Evolutionary conservation across 1,140 invertebrate genomes (phyloP).

Genomic region (Leptinotarsa lineolata): DNA sequence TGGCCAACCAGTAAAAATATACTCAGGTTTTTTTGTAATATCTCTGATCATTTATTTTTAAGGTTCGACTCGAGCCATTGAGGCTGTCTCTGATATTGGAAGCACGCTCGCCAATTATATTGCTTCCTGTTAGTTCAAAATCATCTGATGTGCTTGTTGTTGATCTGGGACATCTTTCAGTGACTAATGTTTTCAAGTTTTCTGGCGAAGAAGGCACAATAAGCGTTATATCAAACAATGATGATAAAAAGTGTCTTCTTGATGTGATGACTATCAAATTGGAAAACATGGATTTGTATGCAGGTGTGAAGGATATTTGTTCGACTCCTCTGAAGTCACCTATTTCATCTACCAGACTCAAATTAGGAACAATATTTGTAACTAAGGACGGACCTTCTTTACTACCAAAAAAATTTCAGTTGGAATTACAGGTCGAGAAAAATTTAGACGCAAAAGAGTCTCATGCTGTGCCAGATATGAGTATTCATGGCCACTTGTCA

Average conservation of each 20-base stretch:
- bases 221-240: constrained; percentile 55
- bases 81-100: constrained; percentile 69
- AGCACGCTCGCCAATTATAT: constrained; percentile 81
- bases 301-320: constrained; percentile 60
- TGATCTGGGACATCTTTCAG: constrained; percentile 79
- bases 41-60: constrained; percentile 15
- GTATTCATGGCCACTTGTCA: constrained; percentile 82
- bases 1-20: constrained; percentile 43
- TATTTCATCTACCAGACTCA: constrained; percentile 39
- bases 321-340: constrained; percentile 28
- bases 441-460: constrained; percentile 66
- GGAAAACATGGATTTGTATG: constrained; percentile 82
- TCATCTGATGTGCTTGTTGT: constrained; percentile 78
- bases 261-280: constrained; percentile 80
- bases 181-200: constrained; percentile 75
- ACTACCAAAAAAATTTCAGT: constrained; percentile 77
- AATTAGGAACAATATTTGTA: constrained; percentile 61
- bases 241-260: constrained; percentile 61
- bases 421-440: constrained; percentile 79
- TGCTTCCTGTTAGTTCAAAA: constrained; percentile 84
- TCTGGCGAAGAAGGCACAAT: constrained; percentile 64
- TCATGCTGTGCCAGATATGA: constrained; percentile 77
- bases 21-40: constrained; percentile 3
- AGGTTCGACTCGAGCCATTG: constrained; percentile 41
- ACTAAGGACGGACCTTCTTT: constrained; percentile 65